A percentile compares a stretch with the other conserved stretches of the same genome.
These are phyloP conservation scores for Linyphia triangularis DNA, from an alignment of 2,888 invertebrate species.

Conservation along the genomic window DNA sequence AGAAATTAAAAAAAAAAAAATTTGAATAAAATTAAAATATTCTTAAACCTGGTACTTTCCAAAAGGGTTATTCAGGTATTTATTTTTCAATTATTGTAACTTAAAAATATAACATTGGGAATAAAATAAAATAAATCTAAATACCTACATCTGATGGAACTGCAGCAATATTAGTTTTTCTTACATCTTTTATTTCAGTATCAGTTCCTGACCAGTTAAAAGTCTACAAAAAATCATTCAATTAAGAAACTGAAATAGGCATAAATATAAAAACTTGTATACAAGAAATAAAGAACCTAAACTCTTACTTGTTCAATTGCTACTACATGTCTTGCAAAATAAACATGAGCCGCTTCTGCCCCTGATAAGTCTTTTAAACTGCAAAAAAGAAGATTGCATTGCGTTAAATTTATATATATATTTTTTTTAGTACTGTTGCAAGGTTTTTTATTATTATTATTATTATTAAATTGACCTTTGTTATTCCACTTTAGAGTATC, in stretches of 20 bases:
- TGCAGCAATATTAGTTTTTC: constrained; percentile 29
- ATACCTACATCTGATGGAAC: constrained; percentile 60
- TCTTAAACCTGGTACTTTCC: too few relatives aligned
- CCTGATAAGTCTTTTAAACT: constrained; percentile 66
- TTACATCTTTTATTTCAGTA: constrained; percentile 57
- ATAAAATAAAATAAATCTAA: not conserved
- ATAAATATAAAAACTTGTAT: not conserved
- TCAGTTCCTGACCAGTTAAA: constrained; percentile 74
- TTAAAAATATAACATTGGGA: not conserved
- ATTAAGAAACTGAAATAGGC: not conserved
- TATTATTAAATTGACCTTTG: too few relatives aligned
- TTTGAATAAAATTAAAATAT: too few relatives aligned
- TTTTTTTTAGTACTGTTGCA: too few relatives aligned
- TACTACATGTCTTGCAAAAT: constrained; percentile 86
- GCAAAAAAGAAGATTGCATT: not conserved
- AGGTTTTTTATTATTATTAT: too few relatives aligned
- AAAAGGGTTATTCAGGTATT: too few relatives aligned
- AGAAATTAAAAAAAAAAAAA: too few relatives aligned
- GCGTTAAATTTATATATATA: not conserved
- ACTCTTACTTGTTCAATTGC: constrained; percentile 85
- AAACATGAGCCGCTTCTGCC: constrained; percentile 78
- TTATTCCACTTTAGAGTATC: too few relatives aligned
- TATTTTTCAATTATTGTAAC: too few relatives aligned
- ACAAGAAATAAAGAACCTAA: not conserved
- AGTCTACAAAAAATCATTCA: constrained; percentile 38